Evolutionary conservation across 2,797 vertebrate species (phyloP).

Genomic region (Syngnathus rostellatus): DNA sequence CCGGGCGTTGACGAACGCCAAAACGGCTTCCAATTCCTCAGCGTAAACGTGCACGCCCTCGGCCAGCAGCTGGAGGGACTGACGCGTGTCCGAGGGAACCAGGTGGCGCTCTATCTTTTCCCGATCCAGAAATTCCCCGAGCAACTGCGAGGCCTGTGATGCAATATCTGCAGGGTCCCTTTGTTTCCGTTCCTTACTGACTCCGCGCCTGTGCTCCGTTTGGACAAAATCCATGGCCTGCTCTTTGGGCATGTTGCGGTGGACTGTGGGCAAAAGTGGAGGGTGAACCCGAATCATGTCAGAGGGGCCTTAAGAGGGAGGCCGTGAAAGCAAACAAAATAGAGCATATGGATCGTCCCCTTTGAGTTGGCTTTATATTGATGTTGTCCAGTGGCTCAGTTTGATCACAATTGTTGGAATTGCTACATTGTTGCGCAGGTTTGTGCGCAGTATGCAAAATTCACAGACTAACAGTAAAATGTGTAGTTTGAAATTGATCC

Average conservation of each 20-base stretch:
- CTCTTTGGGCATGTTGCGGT: slow-evolving; percentile 73
- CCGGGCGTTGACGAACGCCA: slow-evolving; percentile 57
- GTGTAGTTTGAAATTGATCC: neutral
- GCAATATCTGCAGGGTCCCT: slow-evolving; percentile 62
- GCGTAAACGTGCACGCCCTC: slow-evolving; percentile 65
- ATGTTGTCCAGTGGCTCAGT: neutral
- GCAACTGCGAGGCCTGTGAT: slow-evolving; percentile 66
- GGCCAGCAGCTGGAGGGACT: slow-evolving; percentile 66
- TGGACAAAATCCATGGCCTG: slow-evolving; percentile 68
- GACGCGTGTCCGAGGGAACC: slow-evolving; percentile 59
- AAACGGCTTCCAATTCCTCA: slow-evolving; percentile 62
- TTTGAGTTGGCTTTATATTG: neutral
- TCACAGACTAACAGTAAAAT: neutral
- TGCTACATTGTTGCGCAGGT: neutral
- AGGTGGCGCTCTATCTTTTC: slow-evolving; percentile 59
- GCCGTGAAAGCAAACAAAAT: slow-evolving; percentile 1
- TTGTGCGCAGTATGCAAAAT: neutral
- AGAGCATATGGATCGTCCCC: neutral
- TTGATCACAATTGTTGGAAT: neutral
- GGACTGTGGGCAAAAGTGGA: slow-evolving; percentile 54
- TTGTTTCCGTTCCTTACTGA: slow-evolving; percentile 36
- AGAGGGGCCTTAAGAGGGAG: slow-evolving; percentile 13
- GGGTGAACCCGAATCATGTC: slow-evolving; percentile 18
- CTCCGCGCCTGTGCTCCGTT: slow-evolving; percentile 58
- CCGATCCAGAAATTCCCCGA: slow-evolving; percentile 66